Base-by-base conservation (phyloP, 2,797 vertebrate genomes). In the Falco novaeseelandiae region DNA sequence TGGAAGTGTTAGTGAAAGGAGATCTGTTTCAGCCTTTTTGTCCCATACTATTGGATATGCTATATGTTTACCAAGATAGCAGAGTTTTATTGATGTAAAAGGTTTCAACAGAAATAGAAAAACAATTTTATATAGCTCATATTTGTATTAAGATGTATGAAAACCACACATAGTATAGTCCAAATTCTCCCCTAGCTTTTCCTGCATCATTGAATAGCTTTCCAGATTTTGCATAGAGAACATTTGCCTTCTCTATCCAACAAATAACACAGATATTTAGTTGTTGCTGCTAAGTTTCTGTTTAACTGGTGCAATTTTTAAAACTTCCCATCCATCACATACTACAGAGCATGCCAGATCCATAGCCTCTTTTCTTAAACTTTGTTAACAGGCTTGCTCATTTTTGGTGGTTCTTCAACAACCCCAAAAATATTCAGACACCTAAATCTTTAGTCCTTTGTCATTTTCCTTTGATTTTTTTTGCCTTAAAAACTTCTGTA, bases 401-500 rank as follows among this genome's bases (percentile, higher is more conserved):
- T 81, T 77, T 93, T 81, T 4, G 1, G 3, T 89, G 29, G 16
- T 65, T 90, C 82, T 93, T 95, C 88, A 83, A n/a, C 59, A 66
- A 78, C 25, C 15, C 20, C 36, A 4, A 90, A 74, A 90, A 93
- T 57, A 91, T 40, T 90, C 82, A 78, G 48, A 40, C n/a, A 46
- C n/a, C 78, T 20, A 90, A 63, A 91, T 78, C 57, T 88, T 44
- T 67, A 34, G 32, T 54, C 71, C 29, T 86, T 74, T 57, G n/a
- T 86, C 9, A 0, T 71, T 91, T 89, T 81, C 26, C 79, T 96
- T 96, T 90, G 83, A 93, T 61, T 70, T 40, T 40, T 92, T 90
- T 83, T 85, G 51, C 65, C 48, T 89, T 83, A 62, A 94, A 93
- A 91, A 73, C 62, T 94, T 85, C 46, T 58, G 36, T 90, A 34